These are phyloP conservation scores for Clarias batrachus DNA, from an alignment of 2,113 vertebrate genomes.

Conservation along the genomic window DNA sequence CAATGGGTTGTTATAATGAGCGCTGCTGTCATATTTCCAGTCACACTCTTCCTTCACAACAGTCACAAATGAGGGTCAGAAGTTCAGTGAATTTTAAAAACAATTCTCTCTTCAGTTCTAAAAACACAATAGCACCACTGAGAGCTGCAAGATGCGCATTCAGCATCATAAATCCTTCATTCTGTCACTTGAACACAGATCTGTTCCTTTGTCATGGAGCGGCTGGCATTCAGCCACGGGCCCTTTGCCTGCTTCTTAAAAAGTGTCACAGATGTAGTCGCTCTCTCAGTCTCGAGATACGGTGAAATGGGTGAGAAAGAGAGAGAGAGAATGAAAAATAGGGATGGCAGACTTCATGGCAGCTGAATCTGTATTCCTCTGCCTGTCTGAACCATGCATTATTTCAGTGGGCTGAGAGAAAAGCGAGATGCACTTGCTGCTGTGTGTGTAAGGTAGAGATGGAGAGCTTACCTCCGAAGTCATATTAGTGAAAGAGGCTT, in stretches of 20 bases:
- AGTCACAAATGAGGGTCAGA: slow-evolving; percentile 31
- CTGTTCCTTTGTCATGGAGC: slow-evolving; percentile 34
- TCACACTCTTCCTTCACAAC: slow-evolving; percentile 3
- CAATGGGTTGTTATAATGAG: not conserved
- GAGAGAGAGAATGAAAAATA: not conserved
- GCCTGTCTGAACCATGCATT: slow-evolving; percentile 12
- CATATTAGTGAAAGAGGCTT: slow-evolving; percentile 19
- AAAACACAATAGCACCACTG: slow-evolving; percentile 30
- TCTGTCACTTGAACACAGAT: slow-evolving; percentile 25
- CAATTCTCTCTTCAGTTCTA: slow-evolving; percentile 8
- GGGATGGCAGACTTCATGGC: slow-evolving; percentile 22
- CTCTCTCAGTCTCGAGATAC: slow-evolving; percentile 22
- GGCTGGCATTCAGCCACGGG: slow-evolving; percentile 17
- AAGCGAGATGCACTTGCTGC: slow-evolving; percentile 4
- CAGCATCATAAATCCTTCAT: slow-evolving; percentile 29
- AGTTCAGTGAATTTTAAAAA: slow-evolving; percentile 42
- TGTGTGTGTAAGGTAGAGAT: slow-evolving; percentile 26
- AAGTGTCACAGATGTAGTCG: slow-evolving; percentile 36
- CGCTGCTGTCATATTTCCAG: not conserved
- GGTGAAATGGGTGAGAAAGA: not conserved
- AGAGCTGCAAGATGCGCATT: not conserved
- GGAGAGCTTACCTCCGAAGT: slow-evolving; percentile 31
- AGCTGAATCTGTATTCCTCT: slow-evolving; percentile 38
- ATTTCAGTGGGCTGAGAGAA: slow-evolving; percentile 23
- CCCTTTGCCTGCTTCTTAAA: slow-evolving; percentile 24